A percentile compares a stretch with the other conserved stretches of the same genome.
These are phyloP conservation scores for Ferrisia virgata DNA, from an alignment of 2,888 invertebrate genomes.

Conservation along the genomic window DNA sequence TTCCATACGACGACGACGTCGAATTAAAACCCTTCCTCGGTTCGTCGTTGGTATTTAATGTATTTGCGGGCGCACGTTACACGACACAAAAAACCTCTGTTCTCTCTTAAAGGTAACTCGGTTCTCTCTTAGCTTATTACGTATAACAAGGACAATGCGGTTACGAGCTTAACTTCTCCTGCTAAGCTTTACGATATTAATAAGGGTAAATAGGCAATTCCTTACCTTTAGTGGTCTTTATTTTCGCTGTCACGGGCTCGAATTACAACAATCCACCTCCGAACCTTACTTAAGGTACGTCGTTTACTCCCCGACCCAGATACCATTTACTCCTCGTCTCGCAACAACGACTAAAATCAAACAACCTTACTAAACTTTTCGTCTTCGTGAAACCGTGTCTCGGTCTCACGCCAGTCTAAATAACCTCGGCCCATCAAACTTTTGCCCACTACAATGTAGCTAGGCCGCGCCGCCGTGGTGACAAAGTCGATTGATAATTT, in stretches of 20 bases:
- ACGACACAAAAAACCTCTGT: slow-evolving; percentile 21
- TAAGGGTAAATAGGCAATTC: background rate
- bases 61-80: slow-evolving; percentile 31
- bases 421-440: background rate
- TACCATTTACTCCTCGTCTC: background rate
- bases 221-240: slow-evolving; percentile 15
- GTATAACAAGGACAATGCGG: slow-evolving; percentile 29
- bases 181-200: slow-evolving; percentile 20
- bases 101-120: background rate
- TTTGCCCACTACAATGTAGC: background rate
- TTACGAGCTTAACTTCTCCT: slow-evolving; percentile 1
- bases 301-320: background rate
- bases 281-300: background rate
- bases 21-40: background rate
- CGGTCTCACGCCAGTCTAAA: background rate
- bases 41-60: slow-evolving; percentile 1
- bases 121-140: slow-evolving; percentile 10
- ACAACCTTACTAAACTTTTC: background rate
- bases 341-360: background rate
- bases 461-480: no score
- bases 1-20: background rate
- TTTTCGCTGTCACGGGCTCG: slow-evolving; percentile 17
- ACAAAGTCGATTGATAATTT: background rate
- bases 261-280: background rate
- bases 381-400: background rate